Base-by-base conservation (phyloP, 92 coral and sea anemone genomes). In the Parazoanthus darwini region DNA sequence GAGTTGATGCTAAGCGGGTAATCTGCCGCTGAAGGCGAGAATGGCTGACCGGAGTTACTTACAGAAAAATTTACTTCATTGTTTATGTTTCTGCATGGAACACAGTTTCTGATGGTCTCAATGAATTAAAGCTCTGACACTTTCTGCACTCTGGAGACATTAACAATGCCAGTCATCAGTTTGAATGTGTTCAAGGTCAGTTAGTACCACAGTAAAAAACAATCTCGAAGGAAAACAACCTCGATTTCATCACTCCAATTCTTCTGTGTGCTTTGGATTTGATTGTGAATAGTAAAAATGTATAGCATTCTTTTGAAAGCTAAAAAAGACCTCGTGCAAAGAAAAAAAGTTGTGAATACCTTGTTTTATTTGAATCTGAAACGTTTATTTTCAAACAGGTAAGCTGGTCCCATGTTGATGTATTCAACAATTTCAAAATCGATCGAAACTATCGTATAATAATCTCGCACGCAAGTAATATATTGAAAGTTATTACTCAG, bases 321-420 rank as follows among this genome's bases (percentile, higher is more conserved):
- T 48, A 26, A 83, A 37, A 46, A 1, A 25, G 87, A 83, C 78
- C 78, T 70, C 78, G 77, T 83, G 77, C 87, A 46, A 44, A 83
- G 87, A 46, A 83, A 81, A 29, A 70, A 73, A 51, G 42, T 25
- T 44, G 79, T 46, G 87, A 83, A 83, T 71, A 26, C 74, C 42
- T 22, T 42, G 35, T 48, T 39, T 82, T 39, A 22, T 46, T 46
- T 37, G 26, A 44, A 43, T 46, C 46, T 71, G 79, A 29, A 84
- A 44, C 33, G 22, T 42, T 68, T 84, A 43, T 59, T 46, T 48
- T 84, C 78, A 46, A 71, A 44, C 44, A 70, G 43, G 36, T 33
- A 23, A 58, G 25, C 72, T n/a, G 78, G 36, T 84, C 56, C 76
- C 43, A 48, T 44, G 25, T 26, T 29, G 25, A 71, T 48, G 65